These are phyloP conservation scores for Serranus cabrilla DNA, from an alignment of 2,797 vertebrate species.

Conservation along the genomic window DNA sequence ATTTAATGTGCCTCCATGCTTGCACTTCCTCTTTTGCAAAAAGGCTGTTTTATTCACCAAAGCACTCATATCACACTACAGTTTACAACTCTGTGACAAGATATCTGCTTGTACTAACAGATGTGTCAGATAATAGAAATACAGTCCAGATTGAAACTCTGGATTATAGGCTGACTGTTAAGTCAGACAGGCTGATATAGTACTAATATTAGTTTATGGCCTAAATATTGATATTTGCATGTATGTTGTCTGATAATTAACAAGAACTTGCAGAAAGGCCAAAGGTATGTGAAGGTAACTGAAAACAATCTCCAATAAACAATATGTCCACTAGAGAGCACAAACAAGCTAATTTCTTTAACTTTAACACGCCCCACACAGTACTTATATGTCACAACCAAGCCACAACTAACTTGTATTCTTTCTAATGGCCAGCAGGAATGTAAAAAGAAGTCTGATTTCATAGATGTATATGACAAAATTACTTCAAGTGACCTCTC, in stretches of 20 bases:
- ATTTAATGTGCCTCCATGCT: not conserved
- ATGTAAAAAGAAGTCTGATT: too few relatives aligned
- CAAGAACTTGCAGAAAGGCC: not conserved
- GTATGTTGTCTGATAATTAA: not conserved
- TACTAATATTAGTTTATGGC: not conserved
- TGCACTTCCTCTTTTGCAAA: not conserved
- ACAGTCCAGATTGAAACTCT: not conserved
- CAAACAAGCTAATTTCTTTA: too few relatives aligned
- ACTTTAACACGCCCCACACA: too few relatives aligned
- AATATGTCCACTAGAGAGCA: too few relatives aligned
- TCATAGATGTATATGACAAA: too few relatives aligned
- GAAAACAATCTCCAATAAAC: too few relatives aligned
- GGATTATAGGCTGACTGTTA: not conserved
- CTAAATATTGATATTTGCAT: not conserved
- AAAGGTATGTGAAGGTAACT: too few relatives aligned
- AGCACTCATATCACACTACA: not conserved
- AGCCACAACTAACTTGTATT: too few relatives aligned
- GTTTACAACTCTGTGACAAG: not conserved
- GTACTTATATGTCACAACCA: too few relatives aligned
- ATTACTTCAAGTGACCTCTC: too few relatives aligned
- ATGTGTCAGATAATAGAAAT: not conserved
- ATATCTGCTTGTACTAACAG: not conserved
- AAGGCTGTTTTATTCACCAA: not conserved
- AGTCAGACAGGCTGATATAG: not conserved
- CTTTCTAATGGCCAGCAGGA: too few relatives aligned